Evolutionary conservation across 2,797 vertebrate species (phyloP).

Genomic region (Chromis chromis): DNA sequence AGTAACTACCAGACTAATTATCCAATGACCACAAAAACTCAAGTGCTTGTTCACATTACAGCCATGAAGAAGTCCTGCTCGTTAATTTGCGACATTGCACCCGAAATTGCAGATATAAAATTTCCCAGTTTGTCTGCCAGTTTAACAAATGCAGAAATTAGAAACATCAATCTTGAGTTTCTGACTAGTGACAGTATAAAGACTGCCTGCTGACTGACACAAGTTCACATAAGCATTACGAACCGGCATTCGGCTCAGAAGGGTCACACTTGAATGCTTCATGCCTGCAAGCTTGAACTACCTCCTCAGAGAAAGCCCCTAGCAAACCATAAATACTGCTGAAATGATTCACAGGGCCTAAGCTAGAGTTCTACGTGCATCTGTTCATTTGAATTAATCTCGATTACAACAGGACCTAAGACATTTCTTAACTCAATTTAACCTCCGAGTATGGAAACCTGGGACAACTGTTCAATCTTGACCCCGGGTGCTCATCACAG

Average conservation of each 20-base stretch:
- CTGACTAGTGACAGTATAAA: slow-evolving; percentile 8
- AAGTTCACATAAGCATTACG: neutral
- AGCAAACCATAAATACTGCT: neutral
- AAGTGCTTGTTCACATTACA: too few relatives aligned
- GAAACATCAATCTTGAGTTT: neutral
- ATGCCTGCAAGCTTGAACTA: slow-evolving; percentile 1
- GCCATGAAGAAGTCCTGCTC: neutral
- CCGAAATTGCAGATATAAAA: neutral
- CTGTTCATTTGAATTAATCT: slow-evolving; percentile 22
- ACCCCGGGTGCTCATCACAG: slow-evolving; percentile 50
- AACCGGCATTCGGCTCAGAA: slow-evolving; percentile 7
- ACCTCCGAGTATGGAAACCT: slow-evolving; percentile 30
- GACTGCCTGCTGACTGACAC: slow-evolving; percentile 26
- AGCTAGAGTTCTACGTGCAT: neutral
- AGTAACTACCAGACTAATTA: too few relatives aligned
- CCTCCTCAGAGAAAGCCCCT: slow-evolving; percentile 10
- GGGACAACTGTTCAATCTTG: slow-evolving; percentile 40
- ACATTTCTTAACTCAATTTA: slow-evolving; percentile 22
- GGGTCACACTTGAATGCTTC: neutral
- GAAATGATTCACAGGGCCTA: slow-evolving; percentile 9
- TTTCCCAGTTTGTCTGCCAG: neutral
- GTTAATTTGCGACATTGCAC: neutral
- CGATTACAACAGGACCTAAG: slow-evolving; percentile 2
- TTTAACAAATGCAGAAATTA: slow-evolving; percentile 11
- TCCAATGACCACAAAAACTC: too few relatives aligned